Evolutionary conservation across 2,113 vertebrate species (phyloP).

Genomic region (Lipotes vexillifer): DNA sequence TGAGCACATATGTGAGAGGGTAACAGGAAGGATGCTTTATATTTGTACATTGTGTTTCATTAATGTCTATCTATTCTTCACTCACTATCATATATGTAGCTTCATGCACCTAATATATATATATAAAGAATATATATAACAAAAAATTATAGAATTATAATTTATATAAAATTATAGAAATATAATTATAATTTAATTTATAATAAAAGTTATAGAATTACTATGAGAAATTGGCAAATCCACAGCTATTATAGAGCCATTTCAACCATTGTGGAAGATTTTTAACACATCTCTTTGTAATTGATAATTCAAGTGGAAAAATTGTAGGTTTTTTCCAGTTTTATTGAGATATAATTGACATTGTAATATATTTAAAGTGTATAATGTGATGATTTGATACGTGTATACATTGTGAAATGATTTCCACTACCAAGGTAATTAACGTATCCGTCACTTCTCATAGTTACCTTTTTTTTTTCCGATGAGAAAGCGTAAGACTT

Average conservation of each 20-base stretch:
- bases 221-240: not conserved
- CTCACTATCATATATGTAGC: not conserved
- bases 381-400: not conserved
- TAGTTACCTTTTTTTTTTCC: not conserved
- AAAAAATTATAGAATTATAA: not conserved
- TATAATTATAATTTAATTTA: too few species aligned
- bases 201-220: not conserved
- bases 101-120: not conserved
- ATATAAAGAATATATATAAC: not conserved
- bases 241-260: not conserved
- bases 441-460: not conserved
- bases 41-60: not conserved
- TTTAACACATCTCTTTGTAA: not conserved
- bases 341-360: not conserved
- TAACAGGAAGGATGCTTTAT: not conserved
- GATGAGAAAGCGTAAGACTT: not conserved
- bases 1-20: not conserved
- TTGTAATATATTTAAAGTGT: not conserved
- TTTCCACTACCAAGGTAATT: not conserved
- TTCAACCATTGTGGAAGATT: not conserved
- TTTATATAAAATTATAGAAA: too few species aligned
- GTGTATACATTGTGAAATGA: not conserved
- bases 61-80: not conserved
- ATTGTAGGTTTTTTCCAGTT: not conserved
- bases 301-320: not conserved